phyloP scores from a whole-genome alignment of 1,140 invertebrate species.

The Trissolcus basalis region DNA sequence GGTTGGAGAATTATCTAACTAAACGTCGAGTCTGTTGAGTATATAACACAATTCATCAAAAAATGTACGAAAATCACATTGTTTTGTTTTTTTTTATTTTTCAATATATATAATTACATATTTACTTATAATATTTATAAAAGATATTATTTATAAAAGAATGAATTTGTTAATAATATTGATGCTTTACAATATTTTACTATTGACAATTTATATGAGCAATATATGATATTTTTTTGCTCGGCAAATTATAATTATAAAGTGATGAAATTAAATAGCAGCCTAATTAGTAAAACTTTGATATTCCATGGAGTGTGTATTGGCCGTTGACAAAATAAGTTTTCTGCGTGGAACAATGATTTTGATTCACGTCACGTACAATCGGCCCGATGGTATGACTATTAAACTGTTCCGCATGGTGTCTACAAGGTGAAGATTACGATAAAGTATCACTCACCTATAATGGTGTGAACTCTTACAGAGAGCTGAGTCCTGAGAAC shows the following conservation, averaged over 20 bases:
- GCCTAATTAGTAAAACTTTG: conserved; percentile 21
- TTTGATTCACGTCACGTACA: conserved; percentile 36
- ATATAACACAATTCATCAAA: no score
- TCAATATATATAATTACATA: no score
- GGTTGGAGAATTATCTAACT: not conserved
- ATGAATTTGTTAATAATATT: no score
- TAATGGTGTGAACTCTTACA: conserved; percentile 97
- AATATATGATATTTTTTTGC: no score
- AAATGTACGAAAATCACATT: no score
- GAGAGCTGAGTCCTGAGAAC: conserved; percentile 97
- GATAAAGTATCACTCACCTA: conserved; percentile 85
- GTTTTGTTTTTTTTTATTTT: no score
- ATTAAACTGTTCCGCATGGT: conserved; percentile 44
- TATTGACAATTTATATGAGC: no score
- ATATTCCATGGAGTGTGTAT: not conserved
- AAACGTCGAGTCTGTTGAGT: no score
- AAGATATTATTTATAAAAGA: no score
- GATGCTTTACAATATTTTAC: no score
- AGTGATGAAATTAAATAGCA: conserved; percentile 19
- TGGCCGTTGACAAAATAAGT: conserved; percentile 15
- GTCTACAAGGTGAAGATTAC: conserved; percentile 51
- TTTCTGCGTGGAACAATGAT: conserved; percentile 8
- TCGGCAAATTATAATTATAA: conserved; percentile 25
- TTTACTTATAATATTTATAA: no score
- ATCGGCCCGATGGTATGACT: conserved; percentile 27